Percentiles rank a stretch among this genome's conserved stretches.
Evolutionary conservation across 1,140 invertebrate genomes (phyloP).

Genomic region (Microplitis mediator): DNA sequence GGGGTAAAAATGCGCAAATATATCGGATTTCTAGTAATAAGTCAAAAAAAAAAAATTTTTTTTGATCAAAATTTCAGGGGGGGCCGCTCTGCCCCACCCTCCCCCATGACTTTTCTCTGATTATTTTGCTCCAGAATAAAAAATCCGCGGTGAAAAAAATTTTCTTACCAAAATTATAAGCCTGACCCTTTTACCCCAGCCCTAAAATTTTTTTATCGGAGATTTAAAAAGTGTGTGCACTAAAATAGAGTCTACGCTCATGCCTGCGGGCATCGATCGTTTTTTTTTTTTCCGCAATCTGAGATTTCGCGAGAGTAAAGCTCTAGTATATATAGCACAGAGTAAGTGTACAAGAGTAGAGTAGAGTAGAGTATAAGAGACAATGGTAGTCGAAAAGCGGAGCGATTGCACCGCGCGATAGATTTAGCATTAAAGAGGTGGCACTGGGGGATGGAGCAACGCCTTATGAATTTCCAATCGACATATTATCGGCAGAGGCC

Average conservation of each 20-base stretch:
- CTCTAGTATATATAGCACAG: too few relatives aligned
- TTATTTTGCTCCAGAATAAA: too few relatives aligned
- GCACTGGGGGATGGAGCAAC: background rate
- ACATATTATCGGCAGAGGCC: slow-evolving; percentile 39
- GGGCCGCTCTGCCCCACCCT: too few relatives aligned
- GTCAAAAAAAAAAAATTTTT: too few relatives aligned
- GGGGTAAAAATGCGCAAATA: too few relatives aligned
- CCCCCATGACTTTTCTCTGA: too few relatives aligned
- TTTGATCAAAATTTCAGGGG: too few relatives aligned
- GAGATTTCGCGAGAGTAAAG: slow-evolving; percentile 3
- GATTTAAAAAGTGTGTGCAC: background rate
- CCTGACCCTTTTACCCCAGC: too few relatives aligned
- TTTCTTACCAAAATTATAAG: too few relatives aligned
- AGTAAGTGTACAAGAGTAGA: slow-evolving; percentile 10
- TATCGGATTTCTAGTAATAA: too few relatives aligned
- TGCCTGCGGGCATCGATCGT: slow-evolving; percentile 5
- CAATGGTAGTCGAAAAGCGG: slow-evolving; percentile 12
- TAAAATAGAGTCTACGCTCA: background rate
- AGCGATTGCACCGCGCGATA: slow-evolving; percentile 36
- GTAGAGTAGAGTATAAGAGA: slow-evolving; percentile 6
- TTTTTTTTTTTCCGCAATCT: slow-evolving; percentile 2
- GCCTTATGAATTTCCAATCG: slow-evolving; percentile 42
- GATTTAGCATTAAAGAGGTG: slow-evolving; percentile 11
- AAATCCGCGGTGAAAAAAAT: too few relatives aligned
- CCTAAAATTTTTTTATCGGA: too few relatives aligned